Base-by-base conservation (phyloP, 1,140 invertebrate species). In the Teleogryllus occipitalis region DNA sequence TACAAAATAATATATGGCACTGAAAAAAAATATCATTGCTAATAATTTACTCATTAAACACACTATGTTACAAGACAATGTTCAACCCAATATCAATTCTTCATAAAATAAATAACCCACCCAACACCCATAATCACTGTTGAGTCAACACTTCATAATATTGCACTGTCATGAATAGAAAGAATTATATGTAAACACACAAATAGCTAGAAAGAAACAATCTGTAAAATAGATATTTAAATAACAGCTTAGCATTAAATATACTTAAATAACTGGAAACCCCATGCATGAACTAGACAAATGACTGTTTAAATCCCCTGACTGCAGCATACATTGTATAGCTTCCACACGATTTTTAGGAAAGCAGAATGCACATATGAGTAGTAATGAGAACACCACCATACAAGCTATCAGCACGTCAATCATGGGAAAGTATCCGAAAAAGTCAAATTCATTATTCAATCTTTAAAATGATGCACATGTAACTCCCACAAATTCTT, bases 111-210 rank as follows among this genome's bases (percentile, higher is more conserved):
- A 65, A 65, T 65, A 14, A 65, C 18, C 18, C 18, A 65, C 18
- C 54, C 54, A 10, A 65, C 18, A 65, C 54, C 54, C 54, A 3
- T 14, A 65, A 14, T 65, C 54, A 65, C 10, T 65, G 54, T 18
- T 65, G 54, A 65, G 54, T 65, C 54, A 65, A 65, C 54, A 65
- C 54, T 65, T 65, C 27, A 39, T 39, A 65, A 65, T 65, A 65
- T 65, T 65, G 54, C 54, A 65, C 54, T 65, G 54, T 65, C 54
- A 65, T 65, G 54, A 65, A 65, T 65, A 65, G 54, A 65, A 65
- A 65, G 10, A 14, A 65, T 65, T 65, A 65, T 14, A 65, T 14
- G 54, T 7, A 14, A 65, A 65, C 10, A 18, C 18, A 65, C 54
- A 65, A 18, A 65, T 65, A 39, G 27, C 27, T 39, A 65, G 54